These are phyloP conservation scores for Thermophis baileyi DNA, from an alignment of 2,113 vertebrate genomes.

Conservation along the genomic window DNA sequence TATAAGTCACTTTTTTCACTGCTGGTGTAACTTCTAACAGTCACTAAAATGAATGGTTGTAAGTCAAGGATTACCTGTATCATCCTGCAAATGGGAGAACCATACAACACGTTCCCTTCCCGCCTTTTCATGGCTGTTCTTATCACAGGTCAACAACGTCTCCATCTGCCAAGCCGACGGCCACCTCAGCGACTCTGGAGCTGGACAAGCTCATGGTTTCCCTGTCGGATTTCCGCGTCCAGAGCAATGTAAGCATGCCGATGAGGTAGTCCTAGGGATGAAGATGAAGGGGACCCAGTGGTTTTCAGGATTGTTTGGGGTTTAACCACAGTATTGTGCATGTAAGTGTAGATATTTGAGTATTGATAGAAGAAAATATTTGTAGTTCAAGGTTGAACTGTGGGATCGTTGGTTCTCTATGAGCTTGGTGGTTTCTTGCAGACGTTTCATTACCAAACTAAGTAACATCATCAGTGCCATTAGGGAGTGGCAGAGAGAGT, in stretches of 20 bases:
- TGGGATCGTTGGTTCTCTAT: background rate
- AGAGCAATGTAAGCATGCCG: constrained; percentile 77
- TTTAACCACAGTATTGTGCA: background rate
- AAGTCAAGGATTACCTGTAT: no score
- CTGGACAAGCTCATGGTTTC: constrained; percentile 91
- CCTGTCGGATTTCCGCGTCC: constrained; percentile 89
- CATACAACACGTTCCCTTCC: background rate
- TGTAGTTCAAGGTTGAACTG: background rate
- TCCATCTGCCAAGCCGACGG: constrained; percentile 70
- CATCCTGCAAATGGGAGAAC: background rate
- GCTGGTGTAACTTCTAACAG: no score
- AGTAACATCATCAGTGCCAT: background rate
- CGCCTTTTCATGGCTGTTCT: background rate
- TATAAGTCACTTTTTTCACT: no score
- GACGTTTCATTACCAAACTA: background rate
- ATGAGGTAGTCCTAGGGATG: background rate
- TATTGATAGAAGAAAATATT: background rate
- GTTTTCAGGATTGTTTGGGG: background rate
- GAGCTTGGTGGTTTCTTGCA: background rate
- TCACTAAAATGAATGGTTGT: no score
- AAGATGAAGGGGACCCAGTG: background rate
- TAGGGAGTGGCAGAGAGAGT: background rate
- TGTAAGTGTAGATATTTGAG: background rate
- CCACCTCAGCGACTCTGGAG: constrained; percentile 89
- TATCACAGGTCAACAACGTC: constrained; percentile 57